phyloP scores from a whole-genome alignment of 64 coral and sea anemone genomes.

The Acropora yongei region DNA sequence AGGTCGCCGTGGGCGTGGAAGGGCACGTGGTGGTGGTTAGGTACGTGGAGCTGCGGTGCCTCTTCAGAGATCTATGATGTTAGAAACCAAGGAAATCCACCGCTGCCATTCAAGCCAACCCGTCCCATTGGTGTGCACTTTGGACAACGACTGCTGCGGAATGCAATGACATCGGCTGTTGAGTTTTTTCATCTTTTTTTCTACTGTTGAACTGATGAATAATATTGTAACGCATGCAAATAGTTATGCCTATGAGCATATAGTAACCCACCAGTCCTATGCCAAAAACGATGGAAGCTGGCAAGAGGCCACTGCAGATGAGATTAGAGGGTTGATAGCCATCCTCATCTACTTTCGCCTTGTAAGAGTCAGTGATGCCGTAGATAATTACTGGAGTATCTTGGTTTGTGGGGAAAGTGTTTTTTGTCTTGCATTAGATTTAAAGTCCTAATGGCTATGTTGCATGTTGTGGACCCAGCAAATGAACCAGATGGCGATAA shows the following conservation, averaged over 20 bases:
- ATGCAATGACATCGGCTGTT: not conserved
- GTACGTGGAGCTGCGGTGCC: not conserved
- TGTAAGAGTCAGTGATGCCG: constrained; percentile 21
- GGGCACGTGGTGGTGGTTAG: not conserved
- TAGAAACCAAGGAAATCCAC: not conserved
- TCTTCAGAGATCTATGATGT: constrained; percentile 1
- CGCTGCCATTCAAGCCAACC: not conserved
- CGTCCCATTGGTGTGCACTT: not conserved
- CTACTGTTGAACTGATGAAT: constrained; percentile 4
- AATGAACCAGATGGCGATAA: not conserved
- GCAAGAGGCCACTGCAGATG: constrained; percentile 42
- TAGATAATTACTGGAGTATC: constrained; percentile 39
- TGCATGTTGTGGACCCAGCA: constrained; percentile 7
- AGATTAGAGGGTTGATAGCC: constrained; percentile 59
- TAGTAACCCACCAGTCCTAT: not conserved
- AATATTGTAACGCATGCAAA: constrained; percentile 10
- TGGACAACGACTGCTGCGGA: not conserved
- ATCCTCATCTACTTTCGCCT: constrained; percentile 67
- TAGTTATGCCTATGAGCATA: constrained; percentile 1
- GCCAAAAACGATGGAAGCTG: constrained; percentile 55
- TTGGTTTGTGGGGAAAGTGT: not conserved
- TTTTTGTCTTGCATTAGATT: constrained; percentile 39
- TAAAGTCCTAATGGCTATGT: constrained; percentile 5
- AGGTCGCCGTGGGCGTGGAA: not conserved
- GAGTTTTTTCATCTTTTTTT: constrained; percentile 27